Percentiles rank a stretch among this genome's conserved stretches.
Conservation (phyloP, 53 echinoderm and acorn worm genomes). For the Henricia sp. region DNA sequence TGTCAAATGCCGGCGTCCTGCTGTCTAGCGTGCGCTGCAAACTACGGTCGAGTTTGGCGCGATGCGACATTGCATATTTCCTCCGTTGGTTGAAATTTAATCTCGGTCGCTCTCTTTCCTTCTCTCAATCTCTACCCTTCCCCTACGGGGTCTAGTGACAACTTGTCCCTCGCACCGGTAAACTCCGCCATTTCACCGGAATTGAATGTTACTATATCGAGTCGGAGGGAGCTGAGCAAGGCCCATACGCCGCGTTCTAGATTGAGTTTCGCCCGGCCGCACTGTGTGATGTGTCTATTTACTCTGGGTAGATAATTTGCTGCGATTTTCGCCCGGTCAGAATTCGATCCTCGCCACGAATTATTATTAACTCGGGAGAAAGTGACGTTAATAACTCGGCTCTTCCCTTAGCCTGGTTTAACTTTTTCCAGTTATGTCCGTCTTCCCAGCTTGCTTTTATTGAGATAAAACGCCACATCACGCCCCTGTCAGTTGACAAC, state of each 20-base stretch:
- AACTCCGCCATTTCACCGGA: neutral
- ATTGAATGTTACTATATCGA: neutral
- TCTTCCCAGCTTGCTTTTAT: constrained; percentile 3
- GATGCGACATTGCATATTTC: constrained; percentile 57
- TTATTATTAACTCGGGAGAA: constrained; percentile 52
- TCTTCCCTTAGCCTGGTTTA: neutral
- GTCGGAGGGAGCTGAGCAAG: neutral
- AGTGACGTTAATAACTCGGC: constrained; percentile 52
- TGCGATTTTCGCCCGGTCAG: constrained; percentile 47
- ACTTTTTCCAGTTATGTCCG: neutral
- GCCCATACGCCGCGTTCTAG: neutral
- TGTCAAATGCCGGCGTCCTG: constrained; percentile 53
- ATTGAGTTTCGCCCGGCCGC: constrained; percentile 49
- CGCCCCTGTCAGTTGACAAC: constrained; percentile 15
- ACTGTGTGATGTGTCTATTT: constrained; percentile 53
- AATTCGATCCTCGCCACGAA: constrained; percentile 42
- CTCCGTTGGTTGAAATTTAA: constrained; percentile 60
- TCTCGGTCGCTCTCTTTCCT: constrained; percentile 16
- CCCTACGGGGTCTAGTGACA: neutral
- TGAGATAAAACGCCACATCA: constrained; percentile 8
- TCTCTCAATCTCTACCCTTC: neutral
- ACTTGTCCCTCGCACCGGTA: neutral
- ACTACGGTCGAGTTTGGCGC: constrained; percentile 33
- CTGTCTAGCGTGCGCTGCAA: constrained; percentile 34
- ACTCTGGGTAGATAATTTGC: constrained; percentile 53